A percentile compares a stretch with the other conserved stretches of the same genome.
phyloP scores from a whole-genome alignment of 2,888 invertebrate genomes.

The Ptychoptera contaminata region DNA sequence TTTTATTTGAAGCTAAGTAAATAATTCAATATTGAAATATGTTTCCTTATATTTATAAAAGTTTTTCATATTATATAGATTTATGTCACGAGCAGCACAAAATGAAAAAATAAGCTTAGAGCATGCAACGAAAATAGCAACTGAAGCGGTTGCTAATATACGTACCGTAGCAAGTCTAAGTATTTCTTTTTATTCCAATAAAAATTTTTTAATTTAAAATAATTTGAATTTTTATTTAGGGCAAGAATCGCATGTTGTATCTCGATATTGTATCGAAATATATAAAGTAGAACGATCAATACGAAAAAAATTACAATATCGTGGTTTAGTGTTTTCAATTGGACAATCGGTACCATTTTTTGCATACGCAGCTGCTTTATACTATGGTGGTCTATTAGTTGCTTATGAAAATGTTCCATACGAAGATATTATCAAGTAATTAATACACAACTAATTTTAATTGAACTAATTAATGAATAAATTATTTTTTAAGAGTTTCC shows the following conservation, averaged over 20 bases:
- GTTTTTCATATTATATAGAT: constrained; percentile 16
- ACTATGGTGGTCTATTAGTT: constrained; percentile 56
- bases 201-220: background rate
- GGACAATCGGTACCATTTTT: constrained; percentile 57
- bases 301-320: constrained; percentile 38
- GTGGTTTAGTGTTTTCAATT: constrained; percentile 53
- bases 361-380: constrained; percentile 53
- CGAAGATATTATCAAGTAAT: constrained; percentile 54
- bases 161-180: constrained; percentile 50
- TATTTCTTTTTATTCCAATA: background rate
- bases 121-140: constrained; percentile 51
- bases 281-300: constrained; percentile 34
- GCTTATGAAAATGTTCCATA: constrained; percentile 44
- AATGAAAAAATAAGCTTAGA: constrained; percentile 48
- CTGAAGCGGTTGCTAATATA: constrained; percentile 58
- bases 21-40: background rate
- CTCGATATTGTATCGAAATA: constrained; percentile 42
- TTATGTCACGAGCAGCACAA: constrained; percentile 42
- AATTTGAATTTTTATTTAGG: constrained; percentile 18
- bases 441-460: constrained; percentile 8
- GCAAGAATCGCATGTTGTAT: constrained; percentile 43
- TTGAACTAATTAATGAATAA: background rate
- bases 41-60: background rate
- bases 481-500: constrained; percentile 39
- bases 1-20: constrained; percentile 45